phyloP scores from a whole-genome alignment of 2,797 vertebrate genomes.

The Pseudomugil gertrudae region DNA sequence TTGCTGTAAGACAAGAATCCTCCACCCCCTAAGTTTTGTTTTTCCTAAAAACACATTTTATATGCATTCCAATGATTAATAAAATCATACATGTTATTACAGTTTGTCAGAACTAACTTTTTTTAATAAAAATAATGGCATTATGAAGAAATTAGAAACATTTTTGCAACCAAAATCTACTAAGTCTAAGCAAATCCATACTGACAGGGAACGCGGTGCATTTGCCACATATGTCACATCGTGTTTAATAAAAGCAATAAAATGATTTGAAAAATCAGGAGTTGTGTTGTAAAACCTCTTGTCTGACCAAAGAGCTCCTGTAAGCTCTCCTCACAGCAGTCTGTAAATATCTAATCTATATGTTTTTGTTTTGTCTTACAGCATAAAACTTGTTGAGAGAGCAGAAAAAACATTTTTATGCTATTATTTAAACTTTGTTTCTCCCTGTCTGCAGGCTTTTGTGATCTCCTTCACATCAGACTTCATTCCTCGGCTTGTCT shows the following conservation, averaged over 20 bases:
- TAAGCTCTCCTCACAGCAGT: too few species aligned
- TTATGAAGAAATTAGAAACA: neutral
- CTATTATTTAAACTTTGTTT: neutral
- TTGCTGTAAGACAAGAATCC: neutral
- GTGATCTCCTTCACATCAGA: slow-evolving; percentile 97
- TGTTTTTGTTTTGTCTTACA: too few species aligned
- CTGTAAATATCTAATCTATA: too few species aligned
- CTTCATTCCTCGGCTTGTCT: slow-evolving; percentile 97
- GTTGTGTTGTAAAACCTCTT: too few species aligned
- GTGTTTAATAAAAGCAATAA: too few species aligned
- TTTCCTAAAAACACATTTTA: neutral
- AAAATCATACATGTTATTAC: neutral
- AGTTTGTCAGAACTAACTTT: neutral
- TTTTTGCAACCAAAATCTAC: neutral
- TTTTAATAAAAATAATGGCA: neutral
- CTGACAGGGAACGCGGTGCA: neutral
- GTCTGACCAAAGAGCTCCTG: too few species aligned
- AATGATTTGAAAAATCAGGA: too few species aligned
- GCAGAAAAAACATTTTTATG: neutral
- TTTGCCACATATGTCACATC: neutral
- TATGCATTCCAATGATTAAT: neutral
- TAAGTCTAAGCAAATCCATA: neutral
- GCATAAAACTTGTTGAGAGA: too few species aligned
- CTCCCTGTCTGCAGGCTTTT: slow-evolving; percentile 85
- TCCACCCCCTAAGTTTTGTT: too few species aligned